Evolutionary conservation across 92 coral and sea anemone species (phyloP), one percentile per base, ranked within the genome.

Genomic region (Montipora capitata): DNA sequence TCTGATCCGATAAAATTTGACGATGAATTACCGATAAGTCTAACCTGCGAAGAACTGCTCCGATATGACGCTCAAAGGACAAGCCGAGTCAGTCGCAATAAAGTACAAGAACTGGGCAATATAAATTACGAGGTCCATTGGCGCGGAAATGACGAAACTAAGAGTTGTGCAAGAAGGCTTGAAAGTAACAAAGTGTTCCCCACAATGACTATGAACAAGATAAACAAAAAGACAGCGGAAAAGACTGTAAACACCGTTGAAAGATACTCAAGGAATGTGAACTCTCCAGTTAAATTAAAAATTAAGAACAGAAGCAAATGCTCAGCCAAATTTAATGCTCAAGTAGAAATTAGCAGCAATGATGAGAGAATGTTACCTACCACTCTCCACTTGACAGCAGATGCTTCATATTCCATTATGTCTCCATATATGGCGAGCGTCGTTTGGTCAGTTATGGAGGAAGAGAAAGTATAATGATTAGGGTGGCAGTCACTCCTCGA

Each of bases 391-490:
- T 78, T 68, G 68, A 75, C 93, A 62, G 72, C 76, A 15, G 74
- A 39, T 48, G 71, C 81, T 38, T 85, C 90, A 40, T 94, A 82
- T 67, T 86, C 94, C 2, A 79, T 94, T 11, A 94, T 94, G 97
- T 68, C 97, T 7, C 97, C 97, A 12, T 94, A 87, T 84, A 91
- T 94, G 94, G 94, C 96, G 17, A 91, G 72, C 57, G 91, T 93
- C 5, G 96, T 93, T 27, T 93, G 96, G 96, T 90, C 94, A 40
- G 89, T 93, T 7, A 93, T 93, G 94, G 86, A 86, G n/a, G 96
- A 93, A 7, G 97, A 94, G 63, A 75, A 85, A 44, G 72, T 82
- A 39, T 38, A 3, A 13, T 80, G 35, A 27, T 27, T 27, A 2
- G 35, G 35, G 35, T 27, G 35, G 35, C 35, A 27, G 35, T 2